Base-by-base conservation (phyloP, 2,797 vertebrate genomes). In the Melanotaenia maccullochi region DNA sequence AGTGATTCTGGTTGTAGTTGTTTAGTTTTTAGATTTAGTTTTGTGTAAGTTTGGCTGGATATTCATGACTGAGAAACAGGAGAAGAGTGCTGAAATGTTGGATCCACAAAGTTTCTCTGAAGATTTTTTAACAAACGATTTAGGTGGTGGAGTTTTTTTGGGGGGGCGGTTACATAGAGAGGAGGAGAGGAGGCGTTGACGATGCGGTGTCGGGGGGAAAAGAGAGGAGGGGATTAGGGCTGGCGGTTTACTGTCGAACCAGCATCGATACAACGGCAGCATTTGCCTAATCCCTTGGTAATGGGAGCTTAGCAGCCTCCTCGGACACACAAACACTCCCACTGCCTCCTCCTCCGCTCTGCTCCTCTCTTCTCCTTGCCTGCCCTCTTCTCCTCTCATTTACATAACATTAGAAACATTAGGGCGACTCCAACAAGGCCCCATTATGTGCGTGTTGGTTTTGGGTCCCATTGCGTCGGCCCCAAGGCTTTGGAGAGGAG, bases 241-340 rank as follows among this genome's bases (percentile, higher is more conserved):
- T 90, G 78, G 89, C 68, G 90, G 90, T 89, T 91, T 82, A 84
- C 90, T 92, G 93, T 94, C 92, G 87, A 93, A 94, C 92, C 89
- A 93, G 92, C 91, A 92, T 91, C 85, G 89, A 93, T 92, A 94
- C 92, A 94, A 95, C 94, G 89, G 93, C 91, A 90, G 86, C 93
- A 94, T 95, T 94, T 93, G 93, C 94, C 93, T 95, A 95, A 95
- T 95, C 95, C 94, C 90, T 91, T 91, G 90, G 93, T 95, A 95
- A 95, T 95, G 92, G 94, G 88, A 92, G 94, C 94, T 95, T 94
- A 94, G 93, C 92, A 81, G 93, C 90, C 90, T 93, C 93, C 93
- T 93, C 92, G 91, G 94, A 92, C 94, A 92, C 92, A 93, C 89
- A 93, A 92, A 93, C 93, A 91, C 92, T 92, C 91, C 86, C 93